These are phyloP conservation scores for Epizoanthus stellaris DNA, from an alignment of 92 coral and sea anemone species.

Conservation along the genomic window DNA sequence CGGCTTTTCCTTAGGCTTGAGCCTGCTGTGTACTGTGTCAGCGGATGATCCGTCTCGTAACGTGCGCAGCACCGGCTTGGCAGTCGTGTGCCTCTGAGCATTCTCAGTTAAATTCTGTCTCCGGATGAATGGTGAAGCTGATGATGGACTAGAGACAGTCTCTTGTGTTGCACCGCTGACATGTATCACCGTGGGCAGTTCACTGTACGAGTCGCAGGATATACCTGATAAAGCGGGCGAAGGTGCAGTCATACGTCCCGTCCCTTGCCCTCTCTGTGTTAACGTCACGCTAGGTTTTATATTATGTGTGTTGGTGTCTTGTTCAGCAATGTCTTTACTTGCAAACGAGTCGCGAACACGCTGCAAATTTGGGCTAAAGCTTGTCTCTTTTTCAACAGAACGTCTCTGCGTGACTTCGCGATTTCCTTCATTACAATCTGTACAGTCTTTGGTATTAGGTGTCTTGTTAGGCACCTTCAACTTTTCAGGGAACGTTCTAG, in stretches of 20 bases:
- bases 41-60: slow-evolving; percentile 33
- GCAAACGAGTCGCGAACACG: not conserved
- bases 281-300: not conserved
- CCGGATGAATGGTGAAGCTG: not conserved
- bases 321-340: slow-evolving; percentile 1
- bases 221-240: slow-evolving; percentile 84
- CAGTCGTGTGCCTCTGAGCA: not conserved
- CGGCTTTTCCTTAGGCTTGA: slow-evolving; percentile 13
- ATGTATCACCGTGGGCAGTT: slow-evolving; percentile 83
- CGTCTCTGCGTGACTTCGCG: not conserved
- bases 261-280: not conserved
- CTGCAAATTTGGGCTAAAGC: not conserved
- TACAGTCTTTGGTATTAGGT: not conserved
- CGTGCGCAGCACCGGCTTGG: slow-evolving; percentile 53
- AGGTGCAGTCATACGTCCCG: slow-evolving; percentile 5
- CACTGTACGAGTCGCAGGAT: slow-evolving; percentile 80
- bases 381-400: not conserved
- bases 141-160: slow-evolving; percentile 1
- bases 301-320: not conserved
- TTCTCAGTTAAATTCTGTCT: slow-evolving; percentile 1
- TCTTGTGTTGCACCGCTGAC: slow-evolving; percentile 45
- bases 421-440: not conserved
- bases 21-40: slow-evolving; percentile 1
- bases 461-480: not conserved
- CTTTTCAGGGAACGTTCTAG: not conserved